These are phyloP conservation scores for Teinopalpus imperialis DNA, from an alignment of 2,888 invertebrate genomes.

Conservation along the genomic window DNA sequence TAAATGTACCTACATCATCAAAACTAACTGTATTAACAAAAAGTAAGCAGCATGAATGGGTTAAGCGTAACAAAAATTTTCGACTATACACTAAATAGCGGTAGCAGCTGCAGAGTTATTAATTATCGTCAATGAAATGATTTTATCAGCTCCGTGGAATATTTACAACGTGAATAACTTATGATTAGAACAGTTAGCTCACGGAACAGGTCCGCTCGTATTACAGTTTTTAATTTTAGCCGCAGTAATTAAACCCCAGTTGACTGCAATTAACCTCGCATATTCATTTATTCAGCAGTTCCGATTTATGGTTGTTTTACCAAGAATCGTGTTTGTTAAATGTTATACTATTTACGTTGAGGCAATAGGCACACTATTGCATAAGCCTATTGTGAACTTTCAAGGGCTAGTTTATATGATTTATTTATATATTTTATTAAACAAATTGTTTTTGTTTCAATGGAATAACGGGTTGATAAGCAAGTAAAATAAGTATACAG, in stretches of 20 bases:
- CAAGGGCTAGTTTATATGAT: slow-evolving; percentile 14
- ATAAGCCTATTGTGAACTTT: neutral
- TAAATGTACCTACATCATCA: neutral
- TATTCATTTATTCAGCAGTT: slow-evolving; percentile 21
- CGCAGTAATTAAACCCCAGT: slow-evolving; percentile 33
- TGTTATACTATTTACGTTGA: slow-evolving; percentile 9
- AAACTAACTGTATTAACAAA: neutral
- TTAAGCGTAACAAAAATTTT: slow-evolving; percentile 5
- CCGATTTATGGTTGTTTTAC: slow-evolving; percentile 32
- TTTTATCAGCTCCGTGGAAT: slow-evolving; percentile 15
- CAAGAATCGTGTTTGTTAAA: slow-evolving; percentile 25
- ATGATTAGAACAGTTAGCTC: slow-evolving; percentile 8
- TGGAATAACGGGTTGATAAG: no score
- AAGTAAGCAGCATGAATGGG: neutral
- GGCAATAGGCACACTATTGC: no score
- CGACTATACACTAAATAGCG: slow-evolving; percentile 9
- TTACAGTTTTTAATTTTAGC: slow-evolving; percentile 30
- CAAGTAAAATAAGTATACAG: no score
- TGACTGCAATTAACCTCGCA: slow-evolving; percentile 39
- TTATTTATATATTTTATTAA: no score
- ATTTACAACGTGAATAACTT: slow-evolving; percentile 18
- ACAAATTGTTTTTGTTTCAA: no score
- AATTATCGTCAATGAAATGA: slow-evolving; percentile 20
- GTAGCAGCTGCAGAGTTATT: slow-evolving; percentile 1
- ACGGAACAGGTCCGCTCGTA: slow-evolving; percentile 22